These are phyloP conservation scores for Actinia tenebrosa DNA, from an alignment of 64 coral and sea anemone genomes.

Conservation along the genomic window DNA sequence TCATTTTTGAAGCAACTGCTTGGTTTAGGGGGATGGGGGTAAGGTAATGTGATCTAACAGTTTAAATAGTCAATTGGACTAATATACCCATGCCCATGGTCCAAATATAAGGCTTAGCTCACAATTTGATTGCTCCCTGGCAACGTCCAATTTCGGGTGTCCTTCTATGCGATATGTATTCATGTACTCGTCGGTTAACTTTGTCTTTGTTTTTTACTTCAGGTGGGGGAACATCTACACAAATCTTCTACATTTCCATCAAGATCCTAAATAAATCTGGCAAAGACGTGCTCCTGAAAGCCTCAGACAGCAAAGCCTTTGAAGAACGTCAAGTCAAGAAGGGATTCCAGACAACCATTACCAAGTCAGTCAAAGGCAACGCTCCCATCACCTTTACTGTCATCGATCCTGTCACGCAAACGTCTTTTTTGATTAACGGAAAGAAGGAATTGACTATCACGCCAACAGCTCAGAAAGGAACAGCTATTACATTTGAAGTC, in stretches of 20 bases:
- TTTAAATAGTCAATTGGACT: too few relatives aligned
- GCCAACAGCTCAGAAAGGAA: slow-evolving; percentile 39
- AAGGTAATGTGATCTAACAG: too few relatives aligned
- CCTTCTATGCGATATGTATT: too few relatives aligned
- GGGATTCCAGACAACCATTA: slow-evolving; percentile 21
- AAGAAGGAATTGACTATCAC: slow-evolving; percentile 21
- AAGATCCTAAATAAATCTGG: slow-evolving; percentile 67
- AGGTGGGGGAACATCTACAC: neutral
- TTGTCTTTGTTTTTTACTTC: neutral
- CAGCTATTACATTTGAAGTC: slow-evolving; percentile 30
- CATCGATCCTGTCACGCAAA: slow-evolving; percentile 28
- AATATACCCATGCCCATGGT: too few relatives aligned
- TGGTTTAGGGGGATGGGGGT: too few relatives aligned
- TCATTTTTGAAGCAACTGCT: too few relatives aligned
- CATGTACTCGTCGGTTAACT: neutral
- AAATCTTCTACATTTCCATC: slow-evolving; percentile 56
- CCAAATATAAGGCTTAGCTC: too few relatives aligned
- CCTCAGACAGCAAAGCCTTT: slow-evolving; percentile 40
- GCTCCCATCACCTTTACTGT: slow-evolving; percentile 39
- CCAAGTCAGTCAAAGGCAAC: slow-evolving; percentile 50
- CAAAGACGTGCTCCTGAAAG: slow-evolving; percentile 42
- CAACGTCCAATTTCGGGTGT: too few relatives aligned
- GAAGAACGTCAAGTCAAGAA: slow-evolving; percentile 41
- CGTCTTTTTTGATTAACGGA: slow-evolving; percentile 51
- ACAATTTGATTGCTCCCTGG: too few relatives aligned